A percentile compares a stretch with the other conserved stretches of the same genome.
Conservation (phyloP, 2,113 vertebrate species). For the Boulengeromyrus knoepffleri region DNA sequence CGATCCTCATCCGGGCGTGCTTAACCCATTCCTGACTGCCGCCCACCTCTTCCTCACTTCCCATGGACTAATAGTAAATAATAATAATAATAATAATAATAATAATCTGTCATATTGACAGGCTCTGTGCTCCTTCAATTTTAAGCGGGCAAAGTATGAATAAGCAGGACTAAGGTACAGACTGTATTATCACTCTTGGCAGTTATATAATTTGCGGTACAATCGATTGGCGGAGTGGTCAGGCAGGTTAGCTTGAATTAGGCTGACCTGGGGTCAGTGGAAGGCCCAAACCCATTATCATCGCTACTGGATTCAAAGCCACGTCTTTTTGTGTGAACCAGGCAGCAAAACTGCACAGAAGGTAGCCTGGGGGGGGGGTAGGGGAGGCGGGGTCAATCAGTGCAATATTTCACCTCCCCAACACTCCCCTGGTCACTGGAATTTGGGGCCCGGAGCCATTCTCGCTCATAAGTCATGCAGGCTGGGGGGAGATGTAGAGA, state of each 20-base stretch:
- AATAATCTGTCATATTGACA: not conserved
- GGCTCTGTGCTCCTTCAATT: not conserved
- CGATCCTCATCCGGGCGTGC: not conserved
- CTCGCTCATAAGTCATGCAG: not conserved
- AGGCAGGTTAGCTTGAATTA: not conserved
- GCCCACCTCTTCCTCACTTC: not conserved
- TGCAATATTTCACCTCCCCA: not conserved
- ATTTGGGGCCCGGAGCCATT: not conserved
- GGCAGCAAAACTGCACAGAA: not conserved
- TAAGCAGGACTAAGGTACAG: not conserved
- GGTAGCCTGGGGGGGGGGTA: not conserved
- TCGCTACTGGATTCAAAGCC: not conserved
- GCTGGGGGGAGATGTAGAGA: not conserved
- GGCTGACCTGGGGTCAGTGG: not conserved
- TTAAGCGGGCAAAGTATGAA: not conserved
- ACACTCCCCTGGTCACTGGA: not conserved
- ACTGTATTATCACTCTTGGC: not conserved
- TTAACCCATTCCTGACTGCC: conserved; percentile 8
- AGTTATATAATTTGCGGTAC: not conserved
- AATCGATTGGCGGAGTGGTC: not conserved
- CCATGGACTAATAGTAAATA: not conserved
- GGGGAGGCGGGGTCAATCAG: not conserved
- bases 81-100: not conserved
- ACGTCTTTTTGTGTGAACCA: not conserved
- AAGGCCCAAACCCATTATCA: not conserved